phyloP scores from a whole-genome alignment of 2,797 vertebrate species.

The Xerus rutilus region DNA sequence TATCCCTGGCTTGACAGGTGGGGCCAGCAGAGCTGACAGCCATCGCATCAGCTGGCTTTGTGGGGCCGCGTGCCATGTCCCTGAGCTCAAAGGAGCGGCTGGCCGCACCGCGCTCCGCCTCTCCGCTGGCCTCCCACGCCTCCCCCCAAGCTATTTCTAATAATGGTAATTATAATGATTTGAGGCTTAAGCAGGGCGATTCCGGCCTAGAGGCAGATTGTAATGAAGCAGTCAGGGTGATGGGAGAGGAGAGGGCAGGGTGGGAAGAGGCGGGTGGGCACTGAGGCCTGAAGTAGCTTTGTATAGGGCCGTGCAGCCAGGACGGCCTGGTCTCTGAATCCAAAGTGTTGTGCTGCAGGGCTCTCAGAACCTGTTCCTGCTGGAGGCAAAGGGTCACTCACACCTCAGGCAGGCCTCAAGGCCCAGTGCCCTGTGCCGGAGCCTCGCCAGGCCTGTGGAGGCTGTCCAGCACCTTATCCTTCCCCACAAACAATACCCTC shows the following conservation, averaged over 20 bases:
- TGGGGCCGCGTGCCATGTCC: slow-evolving; percentile 87
- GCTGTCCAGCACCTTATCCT: background rate
- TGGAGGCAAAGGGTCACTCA: background rate
- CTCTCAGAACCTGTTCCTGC: background rate
- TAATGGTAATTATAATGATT: slow-evolving; percentile 91
- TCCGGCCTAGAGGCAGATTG: slow-evolving; percentile 86
- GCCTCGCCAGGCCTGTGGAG: background rate
- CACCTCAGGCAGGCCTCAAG: background rate
- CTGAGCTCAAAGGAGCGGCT: slow-evolving; percentile 83
- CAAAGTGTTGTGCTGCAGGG: background rate
- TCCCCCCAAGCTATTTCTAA: slow-evolving; percentile 92
- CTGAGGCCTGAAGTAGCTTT: slow-evolving; percentile 24
- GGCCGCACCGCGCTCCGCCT: slow-evolving; percentile 63
- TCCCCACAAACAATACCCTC: slow-evolving; percentile 42
- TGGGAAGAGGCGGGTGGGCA: background rate
- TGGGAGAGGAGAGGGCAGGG: background rate
- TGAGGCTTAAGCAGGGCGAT: slow-evolving; percentile 87
- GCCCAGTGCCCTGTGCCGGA: fast-evolving
- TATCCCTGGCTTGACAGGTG: slow-evolving; percentile 91
- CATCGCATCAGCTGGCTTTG: slow-evolving; percentile 91
- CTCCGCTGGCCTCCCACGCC: slow-evolving; percentile 80
- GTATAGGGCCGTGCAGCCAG: background rate
- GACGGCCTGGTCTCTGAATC: background rate
- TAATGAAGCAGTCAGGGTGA: slow-evolving; percentile 80
- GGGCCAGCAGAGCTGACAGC: slow-evolving; percentile 95